phyloP scores from a whole-genome alignment of 2,888 invertebrate species.

The Xanthia icteritia region DNA sequence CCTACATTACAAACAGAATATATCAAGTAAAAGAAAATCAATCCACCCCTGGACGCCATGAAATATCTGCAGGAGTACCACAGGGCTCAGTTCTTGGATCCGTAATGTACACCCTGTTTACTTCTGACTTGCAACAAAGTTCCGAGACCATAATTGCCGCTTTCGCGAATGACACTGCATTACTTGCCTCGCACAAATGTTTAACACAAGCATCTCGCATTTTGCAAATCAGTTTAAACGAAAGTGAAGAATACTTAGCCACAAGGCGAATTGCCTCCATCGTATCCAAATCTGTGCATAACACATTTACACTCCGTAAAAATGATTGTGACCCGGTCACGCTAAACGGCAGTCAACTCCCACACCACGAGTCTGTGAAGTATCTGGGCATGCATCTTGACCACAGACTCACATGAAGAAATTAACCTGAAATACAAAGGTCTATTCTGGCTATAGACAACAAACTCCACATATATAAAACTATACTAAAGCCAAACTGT shows the following conservation, averaged over 20 bases:
- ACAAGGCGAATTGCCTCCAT: not conserved
- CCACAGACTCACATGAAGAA: not conserved
- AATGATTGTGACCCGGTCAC: not conserved
- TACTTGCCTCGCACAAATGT: not conserved
- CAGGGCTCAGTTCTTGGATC: too few species aligned
- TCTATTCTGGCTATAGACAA: not conserved
- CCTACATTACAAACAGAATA: too few species aligned
- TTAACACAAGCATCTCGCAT: not conserved
- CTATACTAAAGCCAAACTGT: too few species aligned
- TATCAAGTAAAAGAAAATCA: too few species aligned
- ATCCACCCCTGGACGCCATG: too few species aligned
- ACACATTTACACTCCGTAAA: not conserved
- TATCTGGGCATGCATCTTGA: not conserved
- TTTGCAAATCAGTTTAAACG: not conserved
- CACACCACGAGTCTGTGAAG: not conserved
- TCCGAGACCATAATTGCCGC: too few species aligned
- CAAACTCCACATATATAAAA: too few species aligned
- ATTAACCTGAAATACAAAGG: not conserved
- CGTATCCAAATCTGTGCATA: not conserved
- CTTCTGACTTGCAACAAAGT: too few species aligned
- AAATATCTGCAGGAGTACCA: too few species aligned
- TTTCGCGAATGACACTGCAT: too few species aligned
- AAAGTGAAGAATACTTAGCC: conserved; percentile 1
- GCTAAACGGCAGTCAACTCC: not conserved
- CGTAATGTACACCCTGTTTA: too few species aligned